These are phyloP conservation scores for Lonchura striata DNA, from an alignment of 2,113 vertebrate species.

Conservation along the genomic window DNA sequence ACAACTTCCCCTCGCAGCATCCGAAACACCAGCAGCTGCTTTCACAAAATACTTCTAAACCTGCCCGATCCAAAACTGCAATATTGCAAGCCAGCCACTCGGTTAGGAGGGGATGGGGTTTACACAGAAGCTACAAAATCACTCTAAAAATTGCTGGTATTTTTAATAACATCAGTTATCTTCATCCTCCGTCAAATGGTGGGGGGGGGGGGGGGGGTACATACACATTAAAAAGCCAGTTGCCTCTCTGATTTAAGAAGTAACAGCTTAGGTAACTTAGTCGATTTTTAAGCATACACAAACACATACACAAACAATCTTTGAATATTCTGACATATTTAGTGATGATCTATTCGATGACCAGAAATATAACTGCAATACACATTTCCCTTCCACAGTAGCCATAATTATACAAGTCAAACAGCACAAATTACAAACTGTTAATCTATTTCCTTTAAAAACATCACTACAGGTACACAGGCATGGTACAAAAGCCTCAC, in stretches of 20 bases:
- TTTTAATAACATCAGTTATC: constrained; percentile 37
- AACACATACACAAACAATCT: background rate
- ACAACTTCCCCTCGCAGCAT: background rate
- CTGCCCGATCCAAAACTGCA: background rate
- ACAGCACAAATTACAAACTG: constrained; percentile 68
- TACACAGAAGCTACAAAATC: background rate
- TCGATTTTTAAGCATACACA: background rate
- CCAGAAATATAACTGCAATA: constrained; percentile 16
- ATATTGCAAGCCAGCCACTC: background rate
- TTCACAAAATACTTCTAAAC: constrained; percentile 1
- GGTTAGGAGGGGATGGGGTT: background rate
- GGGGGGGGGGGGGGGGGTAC: too few relatives aligned
- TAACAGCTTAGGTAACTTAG: background rate
- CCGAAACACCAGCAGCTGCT: background rate
- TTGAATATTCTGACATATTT: constrained; percentile 44
- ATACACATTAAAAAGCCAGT: background rate
- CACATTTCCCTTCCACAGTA: background rate
- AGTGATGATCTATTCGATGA: constrained; percentile 10
- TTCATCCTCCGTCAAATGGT: background rate
- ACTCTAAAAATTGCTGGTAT: constrained; percentile 15
- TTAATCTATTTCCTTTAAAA: constrained; percentile 76
- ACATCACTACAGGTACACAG: constrained; percentile 72
- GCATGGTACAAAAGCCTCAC: constrained; percentile 76
- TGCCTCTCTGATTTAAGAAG: background rate
- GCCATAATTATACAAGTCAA: constrained; percentile 24